Conservation (phyloP, 2,888 invertebrate genomes). For the Drosophila gaucha region DNA sequence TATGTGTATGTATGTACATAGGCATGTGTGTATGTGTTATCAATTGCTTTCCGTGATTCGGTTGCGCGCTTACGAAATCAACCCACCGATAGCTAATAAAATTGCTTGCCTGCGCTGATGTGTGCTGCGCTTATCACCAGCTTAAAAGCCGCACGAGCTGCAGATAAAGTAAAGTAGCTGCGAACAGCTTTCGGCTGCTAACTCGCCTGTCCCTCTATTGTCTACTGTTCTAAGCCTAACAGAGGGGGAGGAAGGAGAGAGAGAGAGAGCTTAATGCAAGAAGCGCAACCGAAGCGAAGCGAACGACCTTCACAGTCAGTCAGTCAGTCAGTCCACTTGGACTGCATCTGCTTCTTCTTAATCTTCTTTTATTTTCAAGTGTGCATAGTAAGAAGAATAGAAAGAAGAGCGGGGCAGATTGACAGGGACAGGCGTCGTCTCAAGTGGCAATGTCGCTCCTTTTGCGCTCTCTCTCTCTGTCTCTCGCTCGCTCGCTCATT, state of each 20-base stretch:
- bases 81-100: constrained; percentile 49
- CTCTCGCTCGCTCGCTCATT: neutral
- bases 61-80: constrained; percentile 43
- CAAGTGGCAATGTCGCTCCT: constrained; percentile 34
- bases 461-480: neutral
- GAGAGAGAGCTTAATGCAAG: constrained; percentile 15
- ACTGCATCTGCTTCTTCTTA: constrained; percentile 8
- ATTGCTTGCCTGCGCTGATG: neutral
- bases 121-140: constrained; percentile 41
- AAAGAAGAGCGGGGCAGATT: constrained; percentile 7
- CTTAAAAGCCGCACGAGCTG: constrained; percentile 39
- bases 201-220: constrained; percentile 4
- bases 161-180: constrained; percentile 37
- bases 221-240: neutral
- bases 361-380: neutral
- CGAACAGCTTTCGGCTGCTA: constrained; percentile 10
- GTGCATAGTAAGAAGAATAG: constrained; percentile 8
- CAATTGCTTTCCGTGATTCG: constrained; percentile 6
- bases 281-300: constrained; percentile 56
- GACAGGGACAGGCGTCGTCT: constrained; percentile 38
- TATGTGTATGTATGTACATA: neutral
- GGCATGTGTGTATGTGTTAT: neutral
- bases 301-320: constrained; percentile 84
- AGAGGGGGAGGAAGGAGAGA: neutral
- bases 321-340: constrained; percentile 47